Conservation (phyloP, 2,113 vertebrate genomes). For the Hemichromis elongatus region DNA sequence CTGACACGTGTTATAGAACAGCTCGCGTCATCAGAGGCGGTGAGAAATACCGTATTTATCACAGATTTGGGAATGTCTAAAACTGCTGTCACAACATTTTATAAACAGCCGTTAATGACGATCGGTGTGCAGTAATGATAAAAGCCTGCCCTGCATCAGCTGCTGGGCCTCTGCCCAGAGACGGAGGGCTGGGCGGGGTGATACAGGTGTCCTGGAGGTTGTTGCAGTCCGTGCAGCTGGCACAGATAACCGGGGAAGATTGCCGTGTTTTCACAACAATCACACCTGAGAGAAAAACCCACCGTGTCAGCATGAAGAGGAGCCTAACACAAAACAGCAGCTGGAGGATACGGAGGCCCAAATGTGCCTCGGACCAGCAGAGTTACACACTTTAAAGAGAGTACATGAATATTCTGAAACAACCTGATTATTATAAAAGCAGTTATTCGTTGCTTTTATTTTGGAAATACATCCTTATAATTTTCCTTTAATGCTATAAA, state of each 20-base stretch:
- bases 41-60: background rate
- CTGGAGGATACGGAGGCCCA: rapidly evolving
- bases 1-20: too few relatives aligned
- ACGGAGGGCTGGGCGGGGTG: background rate
- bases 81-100: background rate
- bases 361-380: background rate
- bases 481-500: rapidly evolving
- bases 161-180: background rate
- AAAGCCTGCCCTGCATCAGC: background rate
- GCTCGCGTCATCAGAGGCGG: background rate
- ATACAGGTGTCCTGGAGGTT: conserved; percentile 13
- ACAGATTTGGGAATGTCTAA: background rate
- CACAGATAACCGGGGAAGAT: conserved; percentile 15
- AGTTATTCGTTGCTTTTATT: background rate
- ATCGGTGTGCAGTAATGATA: background rate
- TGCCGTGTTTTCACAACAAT: conserved; percentile 66
- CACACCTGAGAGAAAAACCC: conserved; percentile 10
- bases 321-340: background rate
- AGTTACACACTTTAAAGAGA: background rate
- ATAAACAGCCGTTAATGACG: background rate
- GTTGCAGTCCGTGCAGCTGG: conserved; percentile 13
- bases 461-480: rapidly evolving
- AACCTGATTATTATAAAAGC: background rate
- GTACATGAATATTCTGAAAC: background rate
- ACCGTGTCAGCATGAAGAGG: conserved; percentile 34